Percentiles rank a stretch among this genome's conserved stretches.
phyloP scores from a whole-genome alignment of 2,888 invertebrate genomes.

The Aphodius granarius region DNA sequence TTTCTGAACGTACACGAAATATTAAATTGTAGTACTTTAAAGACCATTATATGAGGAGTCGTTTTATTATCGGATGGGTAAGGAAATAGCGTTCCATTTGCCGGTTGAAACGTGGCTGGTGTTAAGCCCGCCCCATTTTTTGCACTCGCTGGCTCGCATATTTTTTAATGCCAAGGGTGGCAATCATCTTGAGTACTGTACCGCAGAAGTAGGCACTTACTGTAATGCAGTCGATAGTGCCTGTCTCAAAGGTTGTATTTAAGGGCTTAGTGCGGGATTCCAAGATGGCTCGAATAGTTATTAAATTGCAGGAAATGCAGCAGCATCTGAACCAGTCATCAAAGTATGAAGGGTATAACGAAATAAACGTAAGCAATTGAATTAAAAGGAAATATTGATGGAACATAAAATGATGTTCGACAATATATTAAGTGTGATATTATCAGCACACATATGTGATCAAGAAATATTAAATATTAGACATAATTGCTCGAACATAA shows the following conservation, averaged over 20 bases:
- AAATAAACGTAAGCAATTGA: too few relatives aligned
- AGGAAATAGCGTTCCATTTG: not conserved
- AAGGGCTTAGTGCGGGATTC: not conserved
- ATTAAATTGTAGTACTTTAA: too few relatives aligned
- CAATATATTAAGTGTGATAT: too few relatives aligned
- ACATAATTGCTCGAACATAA: too few relatives aligned
- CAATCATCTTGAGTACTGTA: not conserved
- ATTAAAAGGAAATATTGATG: too few relatives aligned
- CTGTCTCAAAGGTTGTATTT: not conserved
- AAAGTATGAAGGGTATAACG: too few relatives aligned
- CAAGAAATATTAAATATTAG: too few relatives aligned
- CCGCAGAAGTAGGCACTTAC: not conserved
- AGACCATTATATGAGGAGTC: not conserved
- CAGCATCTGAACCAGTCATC: too few relatives aligned
- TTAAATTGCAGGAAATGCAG: not conserved
- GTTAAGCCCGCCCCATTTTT: not conserved
- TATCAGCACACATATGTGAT: too few relatives aligned
- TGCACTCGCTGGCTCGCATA: not conserved
- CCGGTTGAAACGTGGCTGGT: not conserved
- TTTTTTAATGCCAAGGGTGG: not conserved
- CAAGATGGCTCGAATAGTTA: not conserved
- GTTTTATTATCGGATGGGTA: not conserved
- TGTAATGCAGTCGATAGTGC: not conserved
- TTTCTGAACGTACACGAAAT: too few relatives aligned
- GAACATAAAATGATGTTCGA: too few relatives aligned